Base-by-base conservation (phyloP, 2,888 invertebrate genomes). In the Lypha dubia region DNA sequence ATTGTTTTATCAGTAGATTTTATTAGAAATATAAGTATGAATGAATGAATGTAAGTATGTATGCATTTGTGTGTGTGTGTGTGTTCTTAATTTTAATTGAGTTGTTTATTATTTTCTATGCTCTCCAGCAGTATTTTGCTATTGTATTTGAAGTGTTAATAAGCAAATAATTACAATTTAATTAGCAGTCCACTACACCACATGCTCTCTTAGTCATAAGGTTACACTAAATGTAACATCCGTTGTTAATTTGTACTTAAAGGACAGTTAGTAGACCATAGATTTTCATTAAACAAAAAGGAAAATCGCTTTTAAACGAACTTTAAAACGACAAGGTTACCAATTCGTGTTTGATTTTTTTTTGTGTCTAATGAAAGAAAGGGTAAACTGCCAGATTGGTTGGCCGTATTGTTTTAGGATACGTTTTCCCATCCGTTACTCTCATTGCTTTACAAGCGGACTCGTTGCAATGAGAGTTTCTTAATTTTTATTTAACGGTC, bases 81-180 rank as follows among this genome's bases (percentile, higher is more conserved):
- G 3, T 24, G 15, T 32, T 74, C 38, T n/a, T 44, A 15, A 44
- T 44, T 44, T 44, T 44, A 44, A 44, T 44, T 44, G 44, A 44
- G 44, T 44, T 44, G 44, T 44, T 44, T 15, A 15, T n/a, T 44
- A 44, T 15, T 44, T 4, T n/a, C n/a, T 44, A 44, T 49, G 49
- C 49, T 20, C 49, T 53, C 0, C n/a, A 32, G 32, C 41, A 63
- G 53, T 49, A 58, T 71, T 58, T 58, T 79, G 15, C 73, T 65
- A 73, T 41, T 28, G 24, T 17, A 46, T 20, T 68, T 68, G 11
- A 68, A 81, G 81, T 81, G 81, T 51, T 77, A 81, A 81, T 77
- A 77, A 70, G 63, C 73, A 77, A 74, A 77, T 84, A 84, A 81
- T 76, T 63, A 49, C 22, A 79, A 70, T 76, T 81, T 68, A 73